Evolutionary conservation across 2,797 vertebrate genomes (phyloP).

Genomic region (Leptoclinus maculatus): DNA sequence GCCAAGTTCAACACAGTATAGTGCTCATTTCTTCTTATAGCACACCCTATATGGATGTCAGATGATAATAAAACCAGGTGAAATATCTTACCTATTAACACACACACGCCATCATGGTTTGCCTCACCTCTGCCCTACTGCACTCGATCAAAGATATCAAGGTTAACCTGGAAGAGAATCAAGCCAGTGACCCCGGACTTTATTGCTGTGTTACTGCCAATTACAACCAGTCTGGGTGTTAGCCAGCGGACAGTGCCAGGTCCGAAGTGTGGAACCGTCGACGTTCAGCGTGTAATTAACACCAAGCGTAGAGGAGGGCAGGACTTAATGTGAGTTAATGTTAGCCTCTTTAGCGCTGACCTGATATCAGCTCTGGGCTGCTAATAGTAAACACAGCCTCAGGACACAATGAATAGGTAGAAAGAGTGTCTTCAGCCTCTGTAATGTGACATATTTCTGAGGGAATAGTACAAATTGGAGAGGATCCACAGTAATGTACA

Average conservation of each 20-base stretch:
- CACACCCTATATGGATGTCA: neutral
- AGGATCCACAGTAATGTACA: neutral
- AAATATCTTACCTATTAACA: neutral
- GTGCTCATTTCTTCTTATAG: neutral
- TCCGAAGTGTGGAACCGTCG: constrained; percentile 29
- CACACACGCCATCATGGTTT: neutral
- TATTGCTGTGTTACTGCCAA: constrained; percentile 43
- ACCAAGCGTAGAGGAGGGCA: constrained; percentile 19
- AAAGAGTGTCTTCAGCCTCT: neutral
- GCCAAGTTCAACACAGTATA: constrained; percentile 13
- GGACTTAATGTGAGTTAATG: constrained; percentile 35
- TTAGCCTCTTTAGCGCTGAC: constrained; percentile 50
- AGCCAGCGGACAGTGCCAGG: constrained; percentile 38
- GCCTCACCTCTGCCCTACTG: constrained; percentile 27
- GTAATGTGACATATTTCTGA: neutral
- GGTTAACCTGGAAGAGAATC: constrained; percentile 35
- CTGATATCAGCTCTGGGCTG: constrained; percentile 1
- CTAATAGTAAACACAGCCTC: constrained; percentile 25
- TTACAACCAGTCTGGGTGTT: constrained; percentile 32
- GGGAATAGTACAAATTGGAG: neutral
- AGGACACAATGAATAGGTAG: neutral
- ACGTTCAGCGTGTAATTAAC: constrained; percentile 49
- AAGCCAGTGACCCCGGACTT: constrained; percentile 23
- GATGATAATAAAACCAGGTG: constrained; percentile 4
- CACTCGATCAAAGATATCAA: constrained; percentile 5